Evolutionary conservation across 2,113 vertebrate species (phyloP).

Genomic region (Loxodonta africana): DNA sequence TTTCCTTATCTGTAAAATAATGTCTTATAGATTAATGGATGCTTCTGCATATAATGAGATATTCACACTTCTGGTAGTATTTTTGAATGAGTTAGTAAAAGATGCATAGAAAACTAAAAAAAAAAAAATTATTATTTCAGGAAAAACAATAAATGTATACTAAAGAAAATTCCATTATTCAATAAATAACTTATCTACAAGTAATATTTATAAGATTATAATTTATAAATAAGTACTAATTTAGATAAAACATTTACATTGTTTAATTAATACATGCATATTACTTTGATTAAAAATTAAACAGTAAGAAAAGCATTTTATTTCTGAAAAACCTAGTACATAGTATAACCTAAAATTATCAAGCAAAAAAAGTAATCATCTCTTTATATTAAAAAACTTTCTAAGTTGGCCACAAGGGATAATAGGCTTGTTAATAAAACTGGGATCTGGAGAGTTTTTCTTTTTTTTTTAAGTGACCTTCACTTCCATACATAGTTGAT

Average conservation of each 20-base stretch:
- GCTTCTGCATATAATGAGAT: not conserved
- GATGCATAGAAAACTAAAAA: not conserved
- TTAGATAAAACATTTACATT: conserved; percentile 1
- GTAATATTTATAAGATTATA: not conserved
- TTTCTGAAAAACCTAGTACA: not conserved
- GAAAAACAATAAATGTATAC: not conserved
- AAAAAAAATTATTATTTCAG: not conserved
- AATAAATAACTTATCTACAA: not conserved
- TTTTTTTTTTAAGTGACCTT: not conserved
- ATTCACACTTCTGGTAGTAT: not conserved
- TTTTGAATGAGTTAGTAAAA: not conserved
- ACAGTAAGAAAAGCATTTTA: not conserved
- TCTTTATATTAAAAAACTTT: not conserved
- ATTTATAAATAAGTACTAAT: not conserved
- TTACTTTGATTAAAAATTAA: not conserved
- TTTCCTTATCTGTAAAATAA: too few species aligned
- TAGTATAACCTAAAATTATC: not conserved
- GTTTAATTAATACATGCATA: not conserved
- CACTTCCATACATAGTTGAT: not conserved
- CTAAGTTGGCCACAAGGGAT: not conserved
- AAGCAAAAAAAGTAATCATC: not conserved
- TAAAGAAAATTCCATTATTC: not conserved
- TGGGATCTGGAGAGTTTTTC: not conserved
- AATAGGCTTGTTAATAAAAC: not conserved
- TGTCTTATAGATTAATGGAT: not conserved